Base-by-base conservation (phyloP, 2,113 vertebrate species). In the Todiramphus saurophagus region DNA sequence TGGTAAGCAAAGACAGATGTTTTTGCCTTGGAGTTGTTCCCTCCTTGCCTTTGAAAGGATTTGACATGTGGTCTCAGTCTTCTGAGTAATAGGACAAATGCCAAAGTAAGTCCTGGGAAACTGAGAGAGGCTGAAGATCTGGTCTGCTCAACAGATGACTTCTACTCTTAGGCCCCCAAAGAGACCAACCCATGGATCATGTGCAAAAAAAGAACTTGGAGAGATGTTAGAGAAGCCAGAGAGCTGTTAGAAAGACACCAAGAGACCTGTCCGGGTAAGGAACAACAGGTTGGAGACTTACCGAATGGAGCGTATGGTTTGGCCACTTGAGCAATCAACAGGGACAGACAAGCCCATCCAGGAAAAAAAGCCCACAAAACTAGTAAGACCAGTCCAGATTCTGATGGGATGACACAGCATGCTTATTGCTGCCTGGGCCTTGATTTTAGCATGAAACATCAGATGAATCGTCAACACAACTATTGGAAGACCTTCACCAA, bases 21-120 rank as follows among this genome's bases (percentile, higher is more conserved):
- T 68, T 41, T 41, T 18, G 59, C 59, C 59, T 51, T 44, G 51
- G 72, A 76, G 48, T 20, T 31, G 14, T 39, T 66, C 31, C 64
- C 24, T 67, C 33, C n/a, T 50, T 50, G 60, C 70, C 59, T 55
- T 28, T 51, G 31, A 70, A 89, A 76, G 59, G 46, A 27, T 56
- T 6, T 0, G 4, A 35, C 3, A 0, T 2, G 27, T 28, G 11
- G 62, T 41, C 63, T 76, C 44, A 8, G 48, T 7, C 37, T 73
- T 37, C 69, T 5, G 20, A 72, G 51, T 19, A 66, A 59, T 1
- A 13, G 17, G 46, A 77, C 16, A 35, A 82, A 33, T 0, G 1
- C 33, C 53, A 41, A 77, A 17, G 9, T 20, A 82, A 86, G 48
- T 6, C 46, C 35, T 0, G 16, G 76, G 35, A 68, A 63, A 51